A percentile compares a stretch with the other conserved stretches of the same genome.
These are phyloP conservation scores for Phainopepla nitens DNA, from an alignment of 2,113 vertebrate species.

Conservation along the genomic window DNA sequence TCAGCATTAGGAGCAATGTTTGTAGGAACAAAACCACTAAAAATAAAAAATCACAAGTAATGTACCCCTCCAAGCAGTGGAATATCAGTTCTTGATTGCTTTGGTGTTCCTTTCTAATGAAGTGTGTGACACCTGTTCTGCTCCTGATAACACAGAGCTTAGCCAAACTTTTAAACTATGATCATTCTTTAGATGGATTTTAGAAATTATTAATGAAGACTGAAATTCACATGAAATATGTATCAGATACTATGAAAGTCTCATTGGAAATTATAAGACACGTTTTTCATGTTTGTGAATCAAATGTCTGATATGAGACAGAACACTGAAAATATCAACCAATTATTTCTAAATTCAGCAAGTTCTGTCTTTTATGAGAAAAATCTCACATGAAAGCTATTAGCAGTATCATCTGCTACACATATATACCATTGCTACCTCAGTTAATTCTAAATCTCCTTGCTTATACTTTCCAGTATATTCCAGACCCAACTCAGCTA, in stretches of 20 bases:
- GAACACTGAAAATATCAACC: constrained; percentile 41
- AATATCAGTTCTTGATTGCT: neutral
- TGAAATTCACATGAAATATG: neutral
- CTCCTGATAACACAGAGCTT: neutral
- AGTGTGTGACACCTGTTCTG: neutral
- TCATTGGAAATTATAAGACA: constrained; percentile 39
- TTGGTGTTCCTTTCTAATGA: neutral
- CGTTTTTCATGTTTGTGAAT: constrained; percentile 45
- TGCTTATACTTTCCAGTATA: constrained; percentile 32
- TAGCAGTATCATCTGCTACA: constrained; percentile 22
- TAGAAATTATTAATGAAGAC: neutral
- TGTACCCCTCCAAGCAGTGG: neutral
- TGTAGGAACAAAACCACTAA: neutral
- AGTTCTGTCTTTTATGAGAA: constrained; percentile 38
- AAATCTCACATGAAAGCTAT: constrained; percentile 28
- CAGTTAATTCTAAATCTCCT: constrained; percentile 32
- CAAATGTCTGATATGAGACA: neutral
- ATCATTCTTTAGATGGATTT: neutral
- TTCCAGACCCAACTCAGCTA: constrained; percentile 48
- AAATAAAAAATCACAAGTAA: neutral
- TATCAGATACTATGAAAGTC: constrained; percentile 23
- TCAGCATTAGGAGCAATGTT: neutral
- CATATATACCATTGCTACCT: neutral
- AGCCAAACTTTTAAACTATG: constrained; percentile 9
- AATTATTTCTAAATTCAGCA: constrained; percentile 19